A percentile compares a stretch with the other conserved stretches of the same genome.
phyloP scores from a whole-genome alignment of 2,888 invertebrate genomes.

The Teleiodes luculella region DNA sequence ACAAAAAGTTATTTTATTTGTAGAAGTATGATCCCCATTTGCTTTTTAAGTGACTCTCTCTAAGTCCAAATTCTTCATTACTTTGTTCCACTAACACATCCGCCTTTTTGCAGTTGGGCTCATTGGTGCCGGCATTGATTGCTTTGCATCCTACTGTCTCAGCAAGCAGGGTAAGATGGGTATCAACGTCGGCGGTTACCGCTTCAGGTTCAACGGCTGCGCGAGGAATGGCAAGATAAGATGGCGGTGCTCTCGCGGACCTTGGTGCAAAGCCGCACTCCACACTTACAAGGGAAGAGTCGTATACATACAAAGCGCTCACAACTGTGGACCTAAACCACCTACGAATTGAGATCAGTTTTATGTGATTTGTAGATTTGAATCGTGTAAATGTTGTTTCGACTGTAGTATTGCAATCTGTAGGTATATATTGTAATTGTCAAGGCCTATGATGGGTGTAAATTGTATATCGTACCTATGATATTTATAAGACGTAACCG shows the following conservation, averaged over 20 bases:
- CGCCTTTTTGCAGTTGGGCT: slow-evolving; percentile 49
- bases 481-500: too few species aligned
- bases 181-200: slow-evolving; percentile 68
- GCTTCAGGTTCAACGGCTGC: slow-evolving; percentile 70
- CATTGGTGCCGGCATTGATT: slow-evolving; percentile 61
- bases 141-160: slow-evolving; percentile 70
- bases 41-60: too few species aligned
- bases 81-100: neutral
- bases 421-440: too few species aligned
- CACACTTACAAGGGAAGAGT: slow-evolving; percentile 68
- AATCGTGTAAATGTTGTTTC: too few species aligned
- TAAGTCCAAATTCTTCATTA: neutral
- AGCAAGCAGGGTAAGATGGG: slow-evolving; percentile 76
- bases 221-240: slow-evolving; percentile 69
- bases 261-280: slow-evolving; percentile 71
- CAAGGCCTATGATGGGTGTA: too few species aligned
- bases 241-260: slow-evolving; percentile 71
- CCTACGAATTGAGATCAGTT: slow-evolving; percentile 25
- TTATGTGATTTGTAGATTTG: too few species aligned
- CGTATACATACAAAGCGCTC: slow-evolving; percentile 68
- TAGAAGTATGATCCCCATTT: too few species aligned
- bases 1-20: too few species aligned
- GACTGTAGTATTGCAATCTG: too few species aligned
- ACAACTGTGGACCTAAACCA: slow-evolving; percentile 70
- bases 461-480: too few species aligned